A percentile compares a stretch with the other conserved stretches of the same genome.
Evolutionary conservation across 2,113 vertebrate genomes (phyloP).

Genomic region (Oreochromis spilurus): DNA sequence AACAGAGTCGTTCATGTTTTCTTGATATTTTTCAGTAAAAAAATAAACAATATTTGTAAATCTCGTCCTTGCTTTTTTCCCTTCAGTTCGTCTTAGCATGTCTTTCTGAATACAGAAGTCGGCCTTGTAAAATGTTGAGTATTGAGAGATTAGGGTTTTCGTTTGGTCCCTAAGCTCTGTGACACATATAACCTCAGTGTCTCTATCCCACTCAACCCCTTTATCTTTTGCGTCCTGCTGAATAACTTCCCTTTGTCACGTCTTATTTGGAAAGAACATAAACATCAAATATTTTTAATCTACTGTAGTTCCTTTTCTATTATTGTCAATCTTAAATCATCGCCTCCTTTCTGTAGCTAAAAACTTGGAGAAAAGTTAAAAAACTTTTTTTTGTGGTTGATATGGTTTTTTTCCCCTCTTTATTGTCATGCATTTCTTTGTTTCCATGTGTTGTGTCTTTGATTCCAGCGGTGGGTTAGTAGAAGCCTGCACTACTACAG

Average conservation of each 20-base stretch:
- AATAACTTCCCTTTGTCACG: neutral
- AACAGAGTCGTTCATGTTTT: neutral
- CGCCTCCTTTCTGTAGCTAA: neutral
- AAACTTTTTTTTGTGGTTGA: neutral
- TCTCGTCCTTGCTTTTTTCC: neutral
- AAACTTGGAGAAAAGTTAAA: conserved; percentile 9
- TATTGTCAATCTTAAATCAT: neutral
- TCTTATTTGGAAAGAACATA: neutral
- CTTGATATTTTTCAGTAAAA: neutral
- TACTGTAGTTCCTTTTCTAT: neutral
- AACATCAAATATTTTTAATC: neutral
- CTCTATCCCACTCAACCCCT: neutral
- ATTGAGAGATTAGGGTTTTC: neutral
- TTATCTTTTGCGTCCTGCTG: neutral
- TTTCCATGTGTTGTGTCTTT: conserved; percentile 10
- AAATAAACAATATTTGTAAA: neutral
- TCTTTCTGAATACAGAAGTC: neutral
- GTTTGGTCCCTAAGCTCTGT: neutral
- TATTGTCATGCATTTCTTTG: neutral
- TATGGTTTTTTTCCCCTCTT: neutral
- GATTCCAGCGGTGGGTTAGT: conserved; percentile 1
- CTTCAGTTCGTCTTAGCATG: neutral
- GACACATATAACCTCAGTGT: neutral
- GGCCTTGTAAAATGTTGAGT: neutral
- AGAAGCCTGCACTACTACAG: neutral